Conservation (phyloP, 2,888 invertebrate species). For the Pollenia amentaria region DNA sequence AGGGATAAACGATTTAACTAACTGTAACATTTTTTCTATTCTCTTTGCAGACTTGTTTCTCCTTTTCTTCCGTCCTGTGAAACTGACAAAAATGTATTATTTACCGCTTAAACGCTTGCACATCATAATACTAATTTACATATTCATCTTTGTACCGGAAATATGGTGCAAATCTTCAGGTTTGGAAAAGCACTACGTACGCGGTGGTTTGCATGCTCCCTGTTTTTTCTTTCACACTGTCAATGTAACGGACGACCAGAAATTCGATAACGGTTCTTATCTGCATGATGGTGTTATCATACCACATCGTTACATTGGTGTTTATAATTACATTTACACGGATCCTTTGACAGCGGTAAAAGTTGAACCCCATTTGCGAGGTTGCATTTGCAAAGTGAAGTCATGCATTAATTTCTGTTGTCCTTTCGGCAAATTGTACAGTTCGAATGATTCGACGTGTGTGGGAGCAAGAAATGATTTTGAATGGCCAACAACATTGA, state of each 20-base stretch:
- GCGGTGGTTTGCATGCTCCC: slow-evolving; percentile 80
- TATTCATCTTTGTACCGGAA: slow-evolving; percentile 64
- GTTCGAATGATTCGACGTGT: slow-evolving; percentile 74
- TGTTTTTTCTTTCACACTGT: slow-evolving; percentile 82
- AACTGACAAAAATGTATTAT: slow-evolving; percentile 33
- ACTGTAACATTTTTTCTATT: background rate
- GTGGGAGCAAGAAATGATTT: slow-evolving; percentile 71
- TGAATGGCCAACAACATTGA: slow-evolving; percentile 78
- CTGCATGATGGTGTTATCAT: slow-evolving; percentile 80
- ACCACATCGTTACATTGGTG: slow-evolving; percentile 79
- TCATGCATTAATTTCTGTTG: slow-evolving; percentile 84
- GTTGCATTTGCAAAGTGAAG: slow-evolving; percentile 83
- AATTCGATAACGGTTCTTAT: slow-evolving; percentile 81
- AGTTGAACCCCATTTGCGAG: slow-evolving; percentile 80
- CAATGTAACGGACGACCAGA: slow-evolving; percentile 80
- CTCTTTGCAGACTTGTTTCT: slow-evolving; percentile 36
- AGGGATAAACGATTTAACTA: background rate
- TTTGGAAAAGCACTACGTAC: slow-evolving; percentile 75
- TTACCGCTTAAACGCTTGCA: slow-evolving; percentile 35
- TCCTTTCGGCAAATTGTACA: slow-evolving; percentile 77
- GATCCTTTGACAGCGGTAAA: slow-evolving; percentile 77
- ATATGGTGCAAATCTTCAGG: slow-evolving; percentile 56
- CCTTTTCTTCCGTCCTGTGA: background rate
- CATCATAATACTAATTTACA: slow-evolving; percentile 46
- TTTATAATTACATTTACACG: slow-evolving; percentile 80